Percentiles rank a stretch among this genome's conserved stretches.
phyloP scores from a whole-genome alignment of 2,113 vertebrate species.

The Cottus gobio region DNA sequence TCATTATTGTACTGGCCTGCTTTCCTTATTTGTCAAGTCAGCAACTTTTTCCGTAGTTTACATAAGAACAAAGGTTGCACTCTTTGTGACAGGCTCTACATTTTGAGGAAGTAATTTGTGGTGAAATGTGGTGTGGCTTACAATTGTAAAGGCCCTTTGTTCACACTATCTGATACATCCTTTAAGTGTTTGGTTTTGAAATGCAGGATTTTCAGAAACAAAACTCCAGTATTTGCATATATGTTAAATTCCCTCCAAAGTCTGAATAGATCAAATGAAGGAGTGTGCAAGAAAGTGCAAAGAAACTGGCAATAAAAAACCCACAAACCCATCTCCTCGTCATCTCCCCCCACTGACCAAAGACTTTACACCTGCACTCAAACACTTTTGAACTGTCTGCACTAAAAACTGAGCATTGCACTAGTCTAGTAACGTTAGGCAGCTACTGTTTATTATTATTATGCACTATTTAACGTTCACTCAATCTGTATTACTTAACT shows the following conservation, averaged over 20 bases:
- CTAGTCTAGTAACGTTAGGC: no score
- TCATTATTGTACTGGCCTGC: background rate
- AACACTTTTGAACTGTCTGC: no score
- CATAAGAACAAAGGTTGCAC: conserved; percentile 5
- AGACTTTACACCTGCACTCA: no score
- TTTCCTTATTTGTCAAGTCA: conserved; percentile 1
- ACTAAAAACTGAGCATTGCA: no score
- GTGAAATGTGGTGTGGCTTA: background rate
- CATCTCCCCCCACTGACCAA: no score
- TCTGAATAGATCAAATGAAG: background rate
- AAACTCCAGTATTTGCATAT: background rate
- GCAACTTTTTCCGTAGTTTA: background rate
- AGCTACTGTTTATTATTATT: no score
- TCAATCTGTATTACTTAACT: no score
- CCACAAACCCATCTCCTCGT: no score
- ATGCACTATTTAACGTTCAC: no score
- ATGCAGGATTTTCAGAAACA: background rate
- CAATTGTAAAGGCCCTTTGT: background rate
- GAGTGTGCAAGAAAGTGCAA: background rate
- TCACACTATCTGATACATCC: background rate
- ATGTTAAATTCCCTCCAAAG: background rate
- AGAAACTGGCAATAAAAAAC: background rate
- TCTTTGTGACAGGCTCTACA: background rate
- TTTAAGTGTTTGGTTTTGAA: background rate
- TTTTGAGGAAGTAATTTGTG: conserved; percentile 29